Conservation (phyloP, 2,113 vertebrate species). For the Indicator indicator region DNA sequence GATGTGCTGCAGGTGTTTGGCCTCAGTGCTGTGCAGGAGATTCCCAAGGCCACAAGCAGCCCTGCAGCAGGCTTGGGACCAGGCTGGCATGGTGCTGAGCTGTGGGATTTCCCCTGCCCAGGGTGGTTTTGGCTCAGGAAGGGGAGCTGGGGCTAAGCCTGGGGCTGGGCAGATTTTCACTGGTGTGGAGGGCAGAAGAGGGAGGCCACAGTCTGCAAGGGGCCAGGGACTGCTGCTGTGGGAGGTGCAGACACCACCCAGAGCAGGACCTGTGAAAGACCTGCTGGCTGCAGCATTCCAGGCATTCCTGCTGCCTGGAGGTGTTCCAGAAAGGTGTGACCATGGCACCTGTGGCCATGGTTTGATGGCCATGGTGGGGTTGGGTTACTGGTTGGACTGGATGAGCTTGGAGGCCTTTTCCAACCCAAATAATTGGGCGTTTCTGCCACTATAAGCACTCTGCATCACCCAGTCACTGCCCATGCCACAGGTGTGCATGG, state of each 20-base stretch:
- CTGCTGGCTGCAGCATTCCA: slow-evolving; percentile 37
- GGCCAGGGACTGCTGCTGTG: too few relatives aligned
- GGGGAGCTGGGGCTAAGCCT: not conserved
- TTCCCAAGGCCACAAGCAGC: not conserved
- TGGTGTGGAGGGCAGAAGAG: not conserved
- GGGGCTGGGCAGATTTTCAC: not conserved
- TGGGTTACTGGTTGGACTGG: too few relatives aligned
- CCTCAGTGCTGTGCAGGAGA: not conserved
- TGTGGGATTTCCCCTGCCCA: not conserved
- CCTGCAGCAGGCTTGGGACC: not conserved
- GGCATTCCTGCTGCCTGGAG: not conserved
- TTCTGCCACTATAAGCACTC: too few relatives aligned
- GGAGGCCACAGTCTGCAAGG: not conserved
- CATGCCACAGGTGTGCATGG: too few relatives aligned
- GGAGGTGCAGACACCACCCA: not conserved
- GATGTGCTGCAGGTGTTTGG: not conserved
- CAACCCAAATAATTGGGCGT: too few relatives aligned
- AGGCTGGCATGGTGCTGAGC: not conserved
- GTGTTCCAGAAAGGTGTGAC: too few relatives aligned
- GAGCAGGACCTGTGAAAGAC: not conserved
- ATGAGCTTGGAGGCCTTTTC: too few relatives aligned
- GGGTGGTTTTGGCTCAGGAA: not conserved
- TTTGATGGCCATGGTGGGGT: too few relatives aligned
- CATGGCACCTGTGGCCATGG: too few relatives aligned
- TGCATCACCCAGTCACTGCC: too few relatives aligned